A percentile compares a stretch with the other conserved stretches of the same genome.
phyloP scores from a whole-genome alignment of 2,888 invertebrate genomes.

The Apamea anceps region DNA sequence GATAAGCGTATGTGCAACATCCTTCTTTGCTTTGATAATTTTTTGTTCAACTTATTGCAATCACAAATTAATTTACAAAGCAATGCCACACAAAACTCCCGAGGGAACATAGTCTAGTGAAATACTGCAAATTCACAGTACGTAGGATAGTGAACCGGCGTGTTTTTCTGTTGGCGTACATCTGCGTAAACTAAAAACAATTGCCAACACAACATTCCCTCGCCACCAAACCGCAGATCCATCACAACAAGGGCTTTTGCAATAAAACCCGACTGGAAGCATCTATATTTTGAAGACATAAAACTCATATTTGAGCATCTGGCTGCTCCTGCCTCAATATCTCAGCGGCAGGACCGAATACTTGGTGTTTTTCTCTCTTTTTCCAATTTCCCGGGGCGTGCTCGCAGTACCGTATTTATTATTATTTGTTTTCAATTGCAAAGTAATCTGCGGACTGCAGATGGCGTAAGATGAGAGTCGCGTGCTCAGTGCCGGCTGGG shows the following conservation, averaged over 20 bases:
- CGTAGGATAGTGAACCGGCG: neutral
- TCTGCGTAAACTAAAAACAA: conserved; percentile 37
- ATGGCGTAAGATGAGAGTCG: conserved; percentile 80
- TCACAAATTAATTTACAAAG: neutral
- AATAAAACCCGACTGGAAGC: conserved; percentile 62
- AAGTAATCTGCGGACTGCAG: conserved; percentile 88
- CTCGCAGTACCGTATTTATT: conserved; percentile 86
- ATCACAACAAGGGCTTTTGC: conserved; percentile 55
- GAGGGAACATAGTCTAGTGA: neutral
- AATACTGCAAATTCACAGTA: conserved; percentile 2
- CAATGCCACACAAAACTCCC: neutral
- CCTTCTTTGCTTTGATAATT: neutral
- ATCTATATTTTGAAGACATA: conserved; percentile 76
- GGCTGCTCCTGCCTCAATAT: conserved; percentile 79
- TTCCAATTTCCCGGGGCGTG: conserved; percentile 85
- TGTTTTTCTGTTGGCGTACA: conserved; percentile 1
- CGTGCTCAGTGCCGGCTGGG: conserved; percentile 40
- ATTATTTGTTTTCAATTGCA: conserved; percentile 90
- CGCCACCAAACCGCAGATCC: conserved; percentile 46
- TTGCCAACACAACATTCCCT: conserved; percentile 27
- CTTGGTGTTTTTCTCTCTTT: conserved; percentile 81
- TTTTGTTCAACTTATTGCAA: neutral
- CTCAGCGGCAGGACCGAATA: conserved; percentile 73
- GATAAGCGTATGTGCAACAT: too few species aligned
- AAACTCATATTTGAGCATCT: conserved; percentile 83